Conservation (phyloP, 2,113 vertebrate species). For the Oreochromis tanganicae region DNA sequence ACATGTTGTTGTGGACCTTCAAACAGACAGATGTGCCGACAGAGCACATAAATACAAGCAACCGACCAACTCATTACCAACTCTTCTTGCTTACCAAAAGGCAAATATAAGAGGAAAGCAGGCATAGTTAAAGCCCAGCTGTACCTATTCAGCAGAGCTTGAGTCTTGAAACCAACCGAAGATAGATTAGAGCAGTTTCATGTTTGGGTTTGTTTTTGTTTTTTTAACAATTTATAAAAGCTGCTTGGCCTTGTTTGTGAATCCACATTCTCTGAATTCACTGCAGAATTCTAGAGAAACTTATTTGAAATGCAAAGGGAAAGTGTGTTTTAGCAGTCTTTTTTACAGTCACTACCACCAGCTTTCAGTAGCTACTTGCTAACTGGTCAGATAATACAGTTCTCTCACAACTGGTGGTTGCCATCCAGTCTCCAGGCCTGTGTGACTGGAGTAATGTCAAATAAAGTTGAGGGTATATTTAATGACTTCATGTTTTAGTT, state of each 20-base stretch:
- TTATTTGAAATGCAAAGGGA: not conserved
- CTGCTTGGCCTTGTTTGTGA: constrained; percentile 4
- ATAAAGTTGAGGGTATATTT: not conserved
- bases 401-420: not conserved
- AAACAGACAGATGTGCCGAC: not conserved
- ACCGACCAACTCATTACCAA: constrained; percentile 12
- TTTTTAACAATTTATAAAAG: not conserved
- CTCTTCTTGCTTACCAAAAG: constrained; percentile 7
- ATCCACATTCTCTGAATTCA: not conserved
- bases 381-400: not conserved
- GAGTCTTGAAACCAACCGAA: constrained; percentile 16
- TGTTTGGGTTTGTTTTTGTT: not conserved
- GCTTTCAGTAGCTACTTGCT: not conserved
- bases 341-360: not conserved
- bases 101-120: not conserved
- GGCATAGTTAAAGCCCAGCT: not conserved
- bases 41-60: not conserved
- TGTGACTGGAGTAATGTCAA: not conserved
- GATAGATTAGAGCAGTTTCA: not conserved
- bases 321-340: not conserved
- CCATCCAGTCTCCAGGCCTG: not conserved
- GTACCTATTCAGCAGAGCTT: constrained; percentile 4
- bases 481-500: not conserved
- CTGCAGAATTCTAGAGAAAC: not conserved
- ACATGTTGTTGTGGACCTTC: not conserved